Evolutionary conservation across 1,140 invertebrate genomes (phyloP), one percentile per base, ranked within the genome.

Genomic region (Fragariocoptes setiger): DNA sequence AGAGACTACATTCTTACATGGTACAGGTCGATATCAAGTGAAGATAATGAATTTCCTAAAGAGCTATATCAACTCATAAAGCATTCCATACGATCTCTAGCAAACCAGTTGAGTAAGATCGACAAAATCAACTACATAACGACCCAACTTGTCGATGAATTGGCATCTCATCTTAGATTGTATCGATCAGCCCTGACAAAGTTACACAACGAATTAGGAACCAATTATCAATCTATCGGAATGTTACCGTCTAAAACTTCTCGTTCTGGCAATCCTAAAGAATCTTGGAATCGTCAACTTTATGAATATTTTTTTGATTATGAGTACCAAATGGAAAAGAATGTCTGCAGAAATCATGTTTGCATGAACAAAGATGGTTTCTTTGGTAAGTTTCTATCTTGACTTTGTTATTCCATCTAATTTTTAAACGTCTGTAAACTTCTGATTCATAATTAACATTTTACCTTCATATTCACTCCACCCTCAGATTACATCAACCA

Each of bases 61-160:
- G 57, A 65, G 47, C 52, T 69, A 15, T 53, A 61, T 48, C 51
- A 61, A 44, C 56, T 61, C 46, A 53, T 62, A 42, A 59, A 66
- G 46, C 57, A 62, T 48, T 53, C 65, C 3, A 56, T 69, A 21
- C 57, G 64, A 20, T 57, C 58, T 13, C 60, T 69, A 48, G 57
- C 65, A 17, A 56, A 55, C 41, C 62, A 64, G 65, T 67, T 80
- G 21, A 79, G 80, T 62, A 68, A 74, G 52, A 69, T 82, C 3
- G 76, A 85, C 59, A 83, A 79, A 76, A 72, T 80, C 49, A 69
- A 74, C 14, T 72, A 77, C 48, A 63, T 86, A 39, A 80, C 79
- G 19, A 76, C 75, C 21, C 64, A 69, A 42, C 63, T 86, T 42
- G 76, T 85, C 3, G 79, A 88, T 57, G 79, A 85, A 62, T 68